These are phyloP conservation scores for Danio aesculapii DNA, from an alignment of 2,797 vertebrate genomes.

Conservation along the genomic window DNA sequence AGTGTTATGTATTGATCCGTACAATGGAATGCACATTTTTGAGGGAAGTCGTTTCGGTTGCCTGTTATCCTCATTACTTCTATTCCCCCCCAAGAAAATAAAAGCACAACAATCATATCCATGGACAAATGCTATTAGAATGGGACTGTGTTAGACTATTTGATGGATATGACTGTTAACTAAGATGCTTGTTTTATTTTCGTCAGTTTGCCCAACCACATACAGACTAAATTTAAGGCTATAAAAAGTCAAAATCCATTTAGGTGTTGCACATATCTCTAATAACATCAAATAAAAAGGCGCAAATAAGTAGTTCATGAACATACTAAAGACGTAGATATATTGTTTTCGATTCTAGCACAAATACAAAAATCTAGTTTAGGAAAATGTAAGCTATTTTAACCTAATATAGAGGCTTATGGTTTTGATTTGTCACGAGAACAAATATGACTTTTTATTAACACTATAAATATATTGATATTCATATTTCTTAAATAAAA, in stretches of 20 bases:
- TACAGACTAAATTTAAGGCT: neutral
- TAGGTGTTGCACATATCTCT: neutral
- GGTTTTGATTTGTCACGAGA: neutral
- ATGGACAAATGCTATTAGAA: slow-evolving; percentile 34
- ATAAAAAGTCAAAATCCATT: neutral
- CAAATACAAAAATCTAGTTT: neutral
- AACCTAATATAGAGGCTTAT: no score
- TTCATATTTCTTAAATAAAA: neutral
- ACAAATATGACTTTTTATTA: neutral
- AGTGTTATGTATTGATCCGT: slow-evolving; percentile 64
- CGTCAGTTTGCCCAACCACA: slow-evolving; percentile 3
- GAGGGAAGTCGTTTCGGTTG: slow-evolving; percentile 59
- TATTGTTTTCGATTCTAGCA: neutral
- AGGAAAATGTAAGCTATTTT: neutral
- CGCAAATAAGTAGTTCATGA: neutral
- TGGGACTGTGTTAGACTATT: slow-evolving; percentile 12
- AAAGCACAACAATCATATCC: slow-evolving; percentile 35
- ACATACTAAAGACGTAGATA: neutral
- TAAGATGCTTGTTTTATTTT: slow-evolving; percentile 23
- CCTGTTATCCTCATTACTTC: slow-evolving; percentile 47
- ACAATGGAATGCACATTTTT: slow-evolving; percentile 60
- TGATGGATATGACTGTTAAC: slow-evolving; percentile 27
- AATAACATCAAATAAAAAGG: neutral
- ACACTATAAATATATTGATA: neutral
- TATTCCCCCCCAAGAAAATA: slow-evolving; percentile 24